Evolutionary conservation across 2,888 invertebrate species (phyloP), one percentile per base, ranked within the genome.

Genomic region (Papilio elwesi): DNA sequence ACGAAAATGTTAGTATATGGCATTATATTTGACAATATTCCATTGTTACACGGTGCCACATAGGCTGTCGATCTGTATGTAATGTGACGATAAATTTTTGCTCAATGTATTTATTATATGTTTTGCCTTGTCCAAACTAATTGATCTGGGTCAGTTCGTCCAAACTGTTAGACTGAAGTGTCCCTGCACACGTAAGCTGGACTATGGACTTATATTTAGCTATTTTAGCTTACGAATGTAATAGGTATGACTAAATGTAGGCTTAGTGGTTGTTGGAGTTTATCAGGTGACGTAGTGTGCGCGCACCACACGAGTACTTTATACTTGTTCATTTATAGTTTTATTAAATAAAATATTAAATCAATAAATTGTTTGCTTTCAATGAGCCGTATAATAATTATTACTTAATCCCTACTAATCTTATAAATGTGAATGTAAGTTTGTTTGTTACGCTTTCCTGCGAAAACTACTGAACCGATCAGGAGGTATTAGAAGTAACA

Each of bases 251-350:
- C 15, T n/a, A 10, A 26, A 26, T 26, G 11, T 55, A 55, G 55
- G 12, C 11, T 3, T 59, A 38, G 4, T 1, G 26, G 38, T n/a
- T 59, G 26, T 55, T 55, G 36, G 43, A 57, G 36, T 57, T 12
- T 26, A 36, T 57, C 11, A 26, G 57, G 57, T 57, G 7, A 10
- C 36, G 57, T 7, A 36, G 36, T 4, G 4, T 26, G 16, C 11
- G 57, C 57, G 57, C 51, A 57, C 36, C 57, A 36, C n/a, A n/a
- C 59, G 38, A 57, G 26, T 26, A 82, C 83, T 83, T 86, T 84
- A 81, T 82, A 84, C 81, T 80, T 78, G 82, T 85, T 83, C 79
- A 78, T 83, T 81, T 81, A 84, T 84, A 83, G 83, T 82, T 84
- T 84, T 82, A 83, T 78, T 83, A 84, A 82, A 38, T 38, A 83